Conservation (phyloP, 2,888 invertebrate species). For the Thumatha senex region DNA sequence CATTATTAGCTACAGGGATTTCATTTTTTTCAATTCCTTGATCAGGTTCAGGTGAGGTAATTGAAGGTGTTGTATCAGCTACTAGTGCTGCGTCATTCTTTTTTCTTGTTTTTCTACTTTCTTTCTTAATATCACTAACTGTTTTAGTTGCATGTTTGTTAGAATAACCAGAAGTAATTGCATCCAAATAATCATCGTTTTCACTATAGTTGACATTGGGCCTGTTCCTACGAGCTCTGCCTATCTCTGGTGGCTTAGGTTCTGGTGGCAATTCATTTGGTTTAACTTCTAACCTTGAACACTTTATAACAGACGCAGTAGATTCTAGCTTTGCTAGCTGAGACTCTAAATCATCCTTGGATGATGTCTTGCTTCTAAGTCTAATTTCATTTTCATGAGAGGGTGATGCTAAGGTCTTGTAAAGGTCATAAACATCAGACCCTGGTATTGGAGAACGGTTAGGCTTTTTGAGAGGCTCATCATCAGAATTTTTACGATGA, state of each 20-base stretch:
- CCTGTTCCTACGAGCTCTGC: slow-evolving; percentile 74
- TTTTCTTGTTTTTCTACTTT: slow-evolving; percentile 67
- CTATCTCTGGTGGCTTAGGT: slow-evolving; percentile 73
- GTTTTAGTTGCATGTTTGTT: slow-evolving; percentile 64
- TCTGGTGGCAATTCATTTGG: slow-evolving; percentile 67
- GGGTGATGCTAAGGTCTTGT: slow-evolving; percentile 80
- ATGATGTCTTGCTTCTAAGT: slow-evolving; percentile 43
- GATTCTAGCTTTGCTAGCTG: slow-evolving; percentile 68
- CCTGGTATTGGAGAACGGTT: slow-evolving; percentile 77
- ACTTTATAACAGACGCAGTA: slow-evolving; percentile 47
- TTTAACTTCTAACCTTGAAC: slow-evolving; percentile 60
- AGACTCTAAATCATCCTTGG: slow-evolving; percentile 66
- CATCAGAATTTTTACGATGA: slow-evolving; percentile 72
- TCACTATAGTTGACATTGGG: slow-evolving; percentile 82
- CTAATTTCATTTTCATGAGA: slow-evolving; percentile 56
- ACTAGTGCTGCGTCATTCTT: slow-evolving; percentile 48
- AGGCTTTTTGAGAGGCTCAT: slow-evolving; percentile 62
- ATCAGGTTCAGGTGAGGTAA: slow-evolving; percentile 43
- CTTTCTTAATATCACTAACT: slow-evolving; percentile 71
- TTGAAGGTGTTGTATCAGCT: slow-evolving; percentile 1
- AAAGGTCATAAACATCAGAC: slow-evolving; percentile 77
- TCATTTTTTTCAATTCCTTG: slow-evolving; percentile 43
- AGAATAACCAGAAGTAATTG: slow-evolving; percentile 67
- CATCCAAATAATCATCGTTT: slow-evolving; percentile 81
- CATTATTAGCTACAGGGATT: slow-evolving; percentile 57